A percentile compares a stretch with the other conserved stretches of the same genome.
Conservation (phyloP, 2,113 vertebrate species). For the Elgaria multicarinata region DNA sequence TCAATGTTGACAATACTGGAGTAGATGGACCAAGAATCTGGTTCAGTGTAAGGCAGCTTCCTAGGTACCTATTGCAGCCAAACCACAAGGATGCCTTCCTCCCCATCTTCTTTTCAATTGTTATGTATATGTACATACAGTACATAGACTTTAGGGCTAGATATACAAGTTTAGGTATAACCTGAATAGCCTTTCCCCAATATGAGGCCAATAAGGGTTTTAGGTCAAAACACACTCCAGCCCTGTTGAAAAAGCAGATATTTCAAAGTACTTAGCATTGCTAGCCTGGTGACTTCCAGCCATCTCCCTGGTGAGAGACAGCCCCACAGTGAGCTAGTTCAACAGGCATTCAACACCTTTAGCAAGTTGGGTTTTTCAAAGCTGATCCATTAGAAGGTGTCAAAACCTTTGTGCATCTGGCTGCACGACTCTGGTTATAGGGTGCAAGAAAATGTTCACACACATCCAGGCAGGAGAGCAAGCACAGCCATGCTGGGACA, state of each 20-base stretch:
- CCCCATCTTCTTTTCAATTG: not conserved
- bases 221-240: not conserved
- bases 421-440: not conserved
- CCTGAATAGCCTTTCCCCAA: not conserved
- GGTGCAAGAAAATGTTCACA: not conserved
- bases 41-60: too few relatives aligned
- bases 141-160: not conserved
- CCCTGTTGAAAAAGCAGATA: not conserved
- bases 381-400: not conserved
- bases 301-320: not conserved
- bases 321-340: not conserved
- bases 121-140: not conserved
- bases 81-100: not conserved
- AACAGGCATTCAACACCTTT: not conserved
- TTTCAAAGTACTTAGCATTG: not conserved
- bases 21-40: too few relatives aligned
- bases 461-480: not conserved
- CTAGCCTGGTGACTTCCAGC: not conserved
- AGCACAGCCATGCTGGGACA: not conserved
- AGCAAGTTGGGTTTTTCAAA: not conserved
- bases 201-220: not conserved
- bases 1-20: too few relatives aligned
- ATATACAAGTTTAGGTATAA: not conserved
- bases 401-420: not conserved
- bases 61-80: not conserved